A percentile compares a stretch with the other conserved stretches of the same genome.
Evolutionary conservation across 2,113 vertebrate species (phyloP).

Genomic region (Natator depressus): DNA sequence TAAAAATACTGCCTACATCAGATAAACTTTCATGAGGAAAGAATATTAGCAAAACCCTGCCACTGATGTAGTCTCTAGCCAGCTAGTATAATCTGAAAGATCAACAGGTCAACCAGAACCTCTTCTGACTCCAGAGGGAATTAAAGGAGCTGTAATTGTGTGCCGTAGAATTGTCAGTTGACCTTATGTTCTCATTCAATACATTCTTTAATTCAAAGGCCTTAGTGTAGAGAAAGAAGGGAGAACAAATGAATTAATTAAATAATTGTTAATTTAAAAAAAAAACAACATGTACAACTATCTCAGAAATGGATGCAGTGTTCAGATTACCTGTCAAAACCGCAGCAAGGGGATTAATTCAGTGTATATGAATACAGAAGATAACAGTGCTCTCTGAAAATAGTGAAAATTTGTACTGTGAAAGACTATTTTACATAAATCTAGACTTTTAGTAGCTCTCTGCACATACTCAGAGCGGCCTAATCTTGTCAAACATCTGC

Average conservation of each 20-base stretch:
- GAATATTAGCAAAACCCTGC: fast-evolving
- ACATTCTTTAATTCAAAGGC: background rate
- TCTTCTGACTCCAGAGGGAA: background rate
- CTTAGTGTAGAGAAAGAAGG: background rate
- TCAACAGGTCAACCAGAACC: background rate
- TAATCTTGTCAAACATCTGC: slow-evolving; percentile 20
- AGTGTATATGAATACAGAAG: background rate
- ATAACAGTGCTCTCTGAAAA: background rate
- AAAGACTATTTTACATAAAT: background rate
- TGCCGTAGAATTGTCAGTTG: background rate
- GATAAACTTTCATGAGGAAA: background rate
- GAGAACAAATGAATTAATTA: background rate
- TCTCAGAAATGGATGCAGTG: background rate
- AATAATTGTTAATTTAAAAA: background rate
- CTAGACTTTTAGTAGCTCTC: slow-evolving; percentile 3
- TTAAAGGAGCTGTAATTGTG: fast-evolving
- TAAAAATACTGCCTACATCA: background rate
- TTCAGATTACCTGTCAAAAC: background rate
- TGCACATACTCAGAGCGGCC: background rate
- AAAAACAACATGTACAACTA: background rate
- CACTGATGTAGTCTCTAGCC: fast-evolving
- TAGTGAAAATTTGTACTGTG: background rate
- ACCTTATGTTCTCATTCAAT: background rate
- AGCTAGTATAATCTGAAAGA: background rate
- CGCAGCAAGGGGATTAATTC: background rate